phyloP scores from a whole-genome alignment of 2,888 invertebrate species.

The Ecliptopera silaceata region DNA sequence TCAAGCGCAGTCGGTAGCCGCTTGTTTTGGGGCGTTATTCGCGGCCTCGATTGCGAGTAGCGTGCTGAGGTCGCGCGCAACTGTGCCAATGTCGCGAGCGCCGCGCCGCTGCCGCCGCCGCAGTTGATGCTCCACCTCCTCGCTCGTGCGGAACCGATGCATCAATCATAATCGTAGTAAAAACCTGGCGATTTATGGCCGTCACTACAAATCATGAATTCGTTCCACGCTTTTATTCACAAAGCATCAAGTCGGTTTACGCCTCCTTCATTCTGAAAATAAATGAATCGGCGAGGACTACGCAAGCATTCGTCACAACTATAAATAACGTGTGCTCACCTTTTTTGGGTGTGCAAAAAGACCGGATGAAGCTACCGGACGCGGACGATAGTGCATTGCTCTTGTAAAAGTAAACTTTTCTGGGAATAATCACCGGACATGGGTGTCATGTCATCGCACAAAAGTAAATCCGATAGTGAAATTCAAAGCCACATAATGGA shows the following conservation, averaged over 20 bases:
- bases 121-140: constrained; percentile 52
- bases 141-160: constrained; percentile 72
- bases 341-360: constrained; percentile 79
- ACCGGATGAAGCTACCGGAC: constrained; percentile 80
- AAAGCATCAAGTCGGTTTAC: constrained; percentile 49
- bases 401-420: constrained; percentile 52
- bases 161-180: constrained; percentile 27
- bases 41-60: constrained; percentile 72
- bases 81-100: constrained; percentile 78
- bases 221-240: constrained; percentile 43
- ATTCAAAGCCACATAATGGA: constrained; percentile 28
- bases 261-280: constrained; percentile 68
- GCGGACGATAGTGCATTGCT: constrained; percentile 68
- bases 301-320: constrained; percentile 71
- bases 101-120: constrained; percentile 47
- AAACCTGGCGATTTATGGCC: constrained; percentile 8
- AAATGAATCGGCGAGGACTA: constrained; percentile 64
- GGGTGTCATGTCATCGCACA: constrained; percentile 64
- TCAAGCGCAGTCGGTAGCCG: constrained; percentile 56
- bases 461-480: constrained; percentile 58
- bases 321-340: constrained; percentile 80
- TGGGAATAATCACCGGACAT: constrained; percentile 64
- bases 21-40: constrained; percentile 74
- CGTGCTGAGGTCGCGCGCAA: constrained; percentile 74
- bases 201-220: constrained; percentile 25